A percentile compares a stretch with the other conserved stretches of the same genome.
These are phyloP conservation scores for Siniperca chuatsi DNA, from an alignment of 2,113 vertebrate species.

Conservation along the genomic window DNA sequence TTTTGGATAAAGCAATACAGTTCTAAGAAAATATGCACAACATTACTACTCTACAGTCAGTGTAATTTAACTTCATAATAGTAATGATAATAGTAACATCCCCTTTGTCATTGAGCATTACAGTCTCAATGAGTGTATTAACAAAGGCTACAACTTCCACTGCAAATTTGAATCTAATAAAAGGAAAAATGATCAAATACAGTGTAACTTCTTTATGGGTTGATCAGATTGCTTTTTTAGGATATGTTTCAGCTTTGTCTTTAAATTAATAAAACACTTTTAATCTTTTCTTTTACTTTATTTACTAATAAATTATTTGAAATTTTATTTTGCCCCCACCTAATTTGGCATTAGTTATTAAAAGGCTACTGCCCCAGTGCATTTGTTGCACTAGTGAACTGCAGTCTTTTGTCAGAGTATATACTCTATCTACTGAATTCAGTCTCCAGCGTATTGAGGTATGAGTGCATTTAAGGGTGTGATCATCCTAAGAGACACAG, in stretches of 20 bases:
- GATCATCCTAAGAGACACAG: slow-evolving; percentile 6
- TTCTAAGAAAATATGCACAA: slow-evolving; percentile 44
- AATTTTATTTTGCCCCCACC: background rate
- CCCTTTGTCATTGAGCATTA: background rate
- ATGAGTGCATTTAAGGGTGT: background rate
- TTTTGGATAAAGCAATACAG: slow-evolving; percentile 26
- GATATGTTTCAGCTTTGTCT: background rate
- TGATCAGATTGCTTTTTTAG: background rate
- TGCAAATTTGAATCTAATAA: background rate
- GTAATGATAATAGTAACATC: slow-evolving; percentile 2
- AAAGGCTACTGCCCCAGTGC: background rate
- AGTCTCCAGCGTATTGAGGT: background rate
- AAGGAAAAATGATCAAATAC: background rate
- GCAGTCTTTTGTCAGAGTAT: background rate
- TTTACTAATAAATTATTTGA: background rate
- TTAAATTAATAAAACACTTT: background rate
- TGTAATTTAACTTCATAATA: slow-evolving; percentile 35
- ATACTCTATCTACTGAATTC: background rate
- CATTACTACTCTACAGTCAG: slow-evolving; percentile 6
- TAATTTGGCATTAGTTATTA: background rate
- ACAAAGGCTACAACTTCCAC: background rate
- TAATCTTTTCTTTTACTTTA: background rate
- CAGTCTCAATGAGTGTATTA: background rate
- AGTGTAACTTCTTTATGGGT: background rate
- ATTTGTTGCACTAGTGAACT: background rate